phyloP scores from a whole-genome alignment of 2,888 invertebrate species.

The Latrodectus hesperus region DNA sequence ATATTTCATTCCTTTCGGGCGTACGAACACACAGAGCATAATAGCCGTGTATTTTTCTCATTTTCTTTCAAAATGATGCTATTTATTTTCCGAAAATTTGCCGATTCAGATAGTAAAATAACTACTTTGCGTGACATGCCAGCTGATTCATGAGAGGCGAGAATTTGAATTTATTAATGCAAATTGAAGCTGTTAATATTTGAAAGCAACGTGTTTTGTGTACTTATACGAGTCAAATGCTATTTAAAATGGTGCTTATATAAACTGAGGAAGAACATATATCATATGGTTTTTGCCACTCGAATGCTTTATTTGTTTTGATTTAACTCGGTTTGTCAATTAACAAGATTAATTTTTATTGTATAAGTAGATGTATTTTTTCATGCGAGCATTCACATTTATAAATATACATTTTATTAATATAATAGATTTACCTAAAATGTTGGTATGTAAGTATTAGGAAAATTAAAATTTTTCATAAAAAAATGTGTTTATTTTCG shows the following conservation, averaged over 20 bases:
- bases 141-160: slow-evolving; percentile 20
- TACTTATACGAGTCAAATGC: slow-evolving; percentile 32
- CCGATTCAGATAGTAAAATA: slow-evolving; percentile 26
- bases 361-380: too few relatives aligned
- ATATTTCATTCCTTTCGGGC: slow-evolving; percentile 27
- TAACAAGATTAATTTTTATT: too few relatives aligned
- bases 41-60: slow-evolving; percentile 25
- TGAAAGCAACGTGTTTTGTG: slow-evolving; percentile 11
- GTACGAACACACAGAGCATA: slow-evolving; percentile 21
- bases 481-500: too few relatives aligned
- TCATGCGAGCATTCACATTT: too few relatives aligned
- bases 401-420: too few relatives aligned
- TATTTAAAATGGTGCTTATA: slow-evolving; percentile 15
- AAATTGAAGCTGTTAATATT: slow-evolving; percentile 31
- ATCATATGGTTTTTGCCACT: too few relatives aligned
- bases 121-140: slow-evolving; percentile 15
- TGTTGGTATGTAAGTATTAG: too few relatives aligned
- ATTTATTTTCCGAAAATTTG: slow-evolving; percentile 28
- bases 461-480: too few relatives aligned
- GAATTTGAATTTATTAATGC: slow-evolving; percentile 21
- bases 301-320: too few relatives aligned
- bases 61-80: slow-evolving; percentile 23
- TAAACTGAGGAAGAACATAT: not conserved
- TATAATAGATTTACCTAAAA: too few relatives aligned
- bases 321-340: too few relatives aligned